Conservation (phyloP, 2,888 invertebrate genomes). For the Aradus depressus region DNA sequence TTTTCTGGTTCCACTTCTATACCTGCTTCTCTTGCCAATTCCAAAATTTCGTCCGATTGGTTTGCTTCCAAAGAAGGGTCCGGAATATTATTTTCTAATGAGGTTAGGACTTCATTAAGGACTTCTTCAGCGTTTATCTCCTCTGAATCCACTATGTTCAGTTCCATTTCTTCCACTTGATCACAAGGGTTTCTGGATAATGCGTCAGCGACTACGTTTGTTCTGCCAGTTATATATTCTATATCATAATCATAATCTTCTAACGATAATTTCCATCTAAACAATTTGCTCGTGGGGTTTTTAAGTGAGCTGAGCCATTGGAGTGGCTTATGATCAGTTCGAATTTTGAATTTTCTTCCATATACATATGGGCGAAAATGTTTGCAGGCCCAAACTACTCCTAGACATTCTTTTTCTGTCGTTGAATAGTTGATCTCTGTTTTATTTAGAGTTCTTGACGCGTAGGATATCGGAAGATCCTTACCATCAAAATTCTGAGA, state of each 20-base stretch:
- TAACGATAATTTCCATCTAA: constrained; percentile 35
- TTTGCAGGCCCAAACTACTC: constrained; percentile 33
- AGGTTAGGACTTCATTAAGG: neutral
- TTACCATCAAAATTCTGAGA: constrained; percentile 30
- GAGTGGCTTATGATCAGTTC: constrained; percentile 14
- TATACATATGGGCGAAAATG: constrained; percentile 32
- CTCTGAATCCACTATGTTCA: neutral
- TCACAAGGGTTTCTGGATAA: constrained; percentile 2
- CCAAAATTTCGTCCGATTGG: too few species aligned
- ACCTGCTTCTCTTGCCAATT: too few species aligned
- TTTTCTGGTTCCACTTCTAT: too few species aligned
- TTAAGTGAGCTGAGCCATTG: constrained; percentile 30
- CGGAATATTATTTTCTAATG: too few species aligned
- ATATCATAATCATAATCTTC: constrained; percentile 34
- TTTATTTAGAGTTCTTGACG: constrained; percentile 32
- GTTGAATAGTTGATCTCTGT: constrained; percentile 31
- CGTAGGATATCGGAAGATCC: constrained; percentile 34
- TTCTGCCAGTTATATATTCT: constrained; percentile 29
- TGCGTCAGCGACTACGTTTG: constrained; percentile 5
- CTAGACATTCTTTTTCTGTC: constrained; percentile 33
- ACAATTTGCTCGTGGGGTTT: constrained; percentile 35
- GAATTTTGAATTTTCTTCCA: constrained; percentile 30
- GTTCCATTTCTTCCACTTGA: constrained; percentile 1
- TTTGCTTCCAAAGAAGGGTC: too few species aligned
- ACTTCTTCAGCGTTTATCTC: neutral